Conservation (phyloP, 2,113 vertebrate species). For the Mohoua ochrocephala region DNA sequence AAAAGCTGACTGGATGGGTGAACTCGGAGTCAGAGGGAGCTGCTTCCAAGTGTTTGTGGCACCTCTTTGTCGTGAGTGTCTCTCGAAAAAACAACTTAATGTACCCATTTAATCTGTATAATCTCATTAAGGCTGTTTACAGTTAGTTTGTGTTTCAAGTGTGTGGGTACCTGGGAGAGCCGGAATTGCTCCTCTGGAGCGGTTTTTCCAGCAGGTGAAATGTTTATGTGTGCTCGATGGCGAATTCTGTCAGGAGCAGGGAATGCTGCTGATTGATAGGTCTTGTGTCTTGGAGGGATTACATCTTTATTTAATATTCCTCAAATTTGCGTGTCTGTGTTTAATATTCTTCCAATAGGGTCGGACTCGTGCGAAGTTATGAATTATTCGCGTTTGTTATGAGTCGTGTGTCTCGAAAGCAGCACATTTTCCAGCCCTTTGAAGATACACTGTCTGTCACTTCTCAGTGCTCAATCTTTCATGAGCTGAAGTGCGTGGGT, state of each 20-base stretch:
- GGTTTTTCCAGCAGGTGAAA: not conserved
- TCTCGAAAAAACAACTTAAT: not conserved
- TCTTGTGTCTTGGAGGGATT: not conserved
- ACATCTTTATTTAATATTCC: not conserved
- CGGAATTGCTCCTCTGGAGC: not conserved
- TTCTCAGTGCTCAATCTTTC: not conserved
- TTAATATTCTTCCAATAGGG: not conserved
- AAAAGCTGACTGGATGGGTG: not conserved
- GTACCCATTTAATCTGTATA: not conserved
- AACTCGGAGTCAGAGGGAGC: not conserved
- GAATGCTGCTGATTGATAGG: not conserved
- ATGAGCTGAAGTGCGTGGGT: not conserved
- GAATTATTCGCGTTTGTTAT: slow-evolving; percentile 15
- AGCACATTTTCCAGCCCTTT: slow-evolving; percentile 6
- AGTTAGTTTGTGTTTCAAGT: not conserved
- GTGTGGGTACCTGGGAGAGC: not conserved
- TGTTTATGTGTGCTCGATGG: not conserved
- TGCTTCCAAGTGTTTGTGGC: not conserved
- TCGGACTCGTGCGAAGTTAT: not conserved
- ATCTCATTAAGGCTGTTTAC: slow-evolving; percentile 9
- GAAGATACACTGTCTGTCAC: slow-evolving; percentile 23
- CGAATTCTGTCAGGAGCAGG: not conserved
- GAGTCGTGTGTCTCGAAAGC: slow-evolving; percentile 7
- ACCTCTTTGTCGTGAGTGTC: not conserved
- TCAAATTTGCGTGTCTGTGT: not conserved